A percentile compares a stretch with the other conserved stretches of the same genome.
Evolutionary conservation across 2,797 vertebrate species (phyloP).

Genomic region (Pelobates cultripes): DNA sequence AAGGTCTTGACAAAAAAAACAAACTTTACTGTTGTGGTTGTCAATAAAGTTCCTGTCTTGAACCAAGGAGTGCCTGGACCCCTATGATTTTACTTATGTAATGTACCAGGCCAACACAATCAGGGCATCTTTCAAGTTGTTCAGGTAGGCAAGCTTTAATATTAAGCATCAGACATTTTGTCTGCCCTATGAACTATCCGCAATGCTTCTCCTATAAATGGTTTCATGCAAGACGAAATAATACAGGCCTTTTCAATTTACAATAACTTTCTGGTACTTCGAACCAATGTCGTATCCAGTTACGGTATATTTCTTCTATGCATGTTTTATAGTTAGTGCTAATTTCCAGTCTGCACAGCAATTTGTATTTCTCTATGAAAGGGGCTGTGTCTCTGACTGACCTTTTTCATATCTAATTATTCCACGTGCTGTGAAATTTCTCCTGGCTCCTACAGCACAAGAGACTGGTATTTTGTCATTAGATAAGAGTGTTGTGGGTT

Average conservation of each 20-base stretch:
- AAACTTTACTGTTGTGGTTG: no score
- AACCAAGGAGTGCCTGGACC: no score
- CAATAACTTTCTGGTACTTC: not conserved
- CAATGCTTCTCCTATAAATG: no score
- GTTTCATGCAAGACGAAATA: no score
- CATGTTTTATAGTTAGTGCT: conserved; percentile 1
- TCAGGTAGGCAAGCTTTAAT: no score
- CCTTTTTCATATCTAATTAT: conserved; percentile 40
- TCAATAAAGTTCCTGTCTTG: no score
- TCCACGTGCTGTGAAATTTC: conserved; percentile 40
- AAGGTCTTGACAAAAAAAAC: no score
- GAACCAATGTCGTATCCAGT: not conserved
- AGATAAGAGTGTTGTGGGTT: conserved; percentile 33
- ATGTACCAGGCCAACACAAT: no score
- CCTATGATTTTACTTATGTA: no score
- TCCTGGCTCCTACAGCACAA: conserved; percentile 22
- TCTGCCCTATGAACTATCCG: no score
- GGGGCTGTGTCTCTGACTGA: not conserved
- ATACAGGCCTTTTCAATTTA: not conserved
- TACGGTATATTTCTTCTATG: conserved; percentile 13
- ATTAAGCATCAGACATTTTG: no score
- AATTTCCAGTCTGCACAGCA: not conserved
- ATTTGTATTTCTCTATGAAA: not conserved
- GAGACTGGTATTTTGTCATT: conserved; percentile 43
- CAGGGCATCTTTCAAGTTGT: no score